phyloP scores from a whole-genome alignment of 2,113 vertebrate species.

The Nothocercus julius region DNA sequence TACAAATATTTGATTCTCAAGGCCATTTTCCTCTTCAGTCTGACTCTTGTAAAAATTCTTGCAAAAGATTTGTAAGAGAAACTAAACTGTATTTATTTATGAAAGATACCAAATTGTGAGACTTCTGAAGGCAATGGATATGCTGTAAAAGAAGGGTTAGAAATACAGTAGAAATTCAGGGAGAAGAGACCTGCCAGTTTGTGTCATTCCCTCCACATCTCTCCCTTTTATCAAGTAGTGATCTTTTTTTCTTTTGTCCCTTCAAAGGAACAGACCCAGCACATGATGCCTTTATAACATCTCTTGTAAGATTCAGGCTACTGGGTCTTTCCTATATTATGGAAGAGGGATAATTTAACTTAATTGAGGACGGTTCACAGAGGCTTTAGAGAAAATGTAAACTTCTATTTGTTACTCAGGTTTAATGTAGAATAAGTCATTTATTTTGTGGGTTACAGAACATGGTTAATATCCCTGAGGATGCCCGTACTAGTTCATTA shows the following conservation, averaged over 20 bases:
- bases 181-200: background rate
- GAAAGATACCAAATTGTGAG: background rate
- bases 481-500: background rate
- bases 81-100: background rate
- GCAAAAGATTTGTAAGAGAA: background rate
- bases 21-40: background rate
- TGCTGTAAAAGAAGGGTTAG: background rate
- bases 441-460: background rate
- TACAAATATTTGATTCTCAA: background rate
- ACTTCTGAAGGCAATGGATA: background rate
- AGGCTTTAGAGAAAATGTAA: background rate
- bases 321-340: background rate
- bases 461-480: background rate
- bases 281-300: background rate
- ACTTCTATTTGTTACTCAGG: background rate
- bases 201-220: fast-evolving
- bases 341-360: background rate
- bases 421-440: background rate
- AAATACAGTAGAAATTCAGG: background rate
- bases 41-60: background rate
- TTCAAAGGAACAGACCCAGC: background rate
- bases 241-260: background rate
- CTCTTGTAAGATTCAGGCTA: background rate
- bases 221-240: background rate
- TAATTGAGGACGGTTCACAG: background rate